Conservation (phyloP, 2,888 invertebrate species). For the Tenthredo livida region DNA sequence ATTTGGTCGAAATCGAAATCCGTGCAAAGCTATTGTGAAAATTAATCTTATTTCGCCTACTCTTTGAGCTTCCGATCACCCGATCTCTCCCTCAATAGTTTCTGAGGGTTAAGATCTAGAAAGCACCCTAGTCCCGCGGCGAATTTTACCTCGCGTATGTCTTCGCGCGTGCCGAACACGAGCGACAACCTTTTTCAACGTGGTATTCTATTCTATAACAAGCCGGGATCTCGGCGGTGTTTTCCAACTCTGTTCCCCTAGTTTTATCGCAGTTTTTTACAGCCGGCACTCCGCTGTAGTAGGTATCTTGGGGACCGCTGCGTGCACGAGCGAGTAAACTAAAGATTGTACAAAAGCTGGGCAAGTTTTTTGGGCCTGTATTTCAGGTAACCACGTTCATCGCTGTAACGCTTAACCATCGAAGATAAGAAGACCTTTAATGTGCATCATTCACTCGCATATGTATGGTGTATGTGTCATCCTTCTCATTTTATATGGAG, state of each 20-base stretch:
- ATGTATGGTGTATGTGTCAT: not conserved
- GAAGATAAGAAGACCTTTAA: constrained; percentile 14
- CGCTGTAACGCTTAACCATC: not conserved
- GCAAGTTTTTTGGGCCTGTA: constrained; percentile 3
- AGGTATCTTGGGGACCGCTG: constrained; percentile 39
- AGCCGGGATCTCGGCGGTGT: constrained; percentile 41
- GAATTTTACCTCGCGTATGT: not conserved
- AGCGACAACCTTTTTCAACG: constrained; percentile 59
- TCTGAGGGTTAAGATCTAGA: not conserved
- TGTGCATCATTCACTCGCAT: not conserved
- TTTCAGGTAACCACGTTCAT: constrained; percentile 49
- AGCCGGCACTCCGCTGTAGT: constrained; percentile 52
- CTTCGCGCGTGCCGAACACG: constrained; percentile 69
- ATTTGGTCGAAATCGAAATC: not conserved
- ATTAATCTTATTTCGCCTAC: not conserved
- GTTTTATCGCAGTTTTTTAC: constrained; percentile 63
- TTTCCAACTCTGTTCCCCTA: constrained; percentile 55
- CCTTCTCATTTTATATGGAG: not conserved
- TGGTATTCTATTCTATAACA: constrained; percentile 9
- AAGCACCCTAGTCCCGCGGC: not conserved
- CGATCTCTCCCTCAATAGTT: not conserved
- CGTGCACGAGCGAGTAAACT: constrained; percentile 49
- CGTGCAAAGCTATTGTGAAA: not conserved
- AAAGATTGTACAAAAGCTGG: constrained; percentile 53
- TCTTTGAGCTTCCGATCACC: not conserved